Conservation (phyloP, 1,140 invertebrate species). For the Pseudobourletiella spinata region DNA sequence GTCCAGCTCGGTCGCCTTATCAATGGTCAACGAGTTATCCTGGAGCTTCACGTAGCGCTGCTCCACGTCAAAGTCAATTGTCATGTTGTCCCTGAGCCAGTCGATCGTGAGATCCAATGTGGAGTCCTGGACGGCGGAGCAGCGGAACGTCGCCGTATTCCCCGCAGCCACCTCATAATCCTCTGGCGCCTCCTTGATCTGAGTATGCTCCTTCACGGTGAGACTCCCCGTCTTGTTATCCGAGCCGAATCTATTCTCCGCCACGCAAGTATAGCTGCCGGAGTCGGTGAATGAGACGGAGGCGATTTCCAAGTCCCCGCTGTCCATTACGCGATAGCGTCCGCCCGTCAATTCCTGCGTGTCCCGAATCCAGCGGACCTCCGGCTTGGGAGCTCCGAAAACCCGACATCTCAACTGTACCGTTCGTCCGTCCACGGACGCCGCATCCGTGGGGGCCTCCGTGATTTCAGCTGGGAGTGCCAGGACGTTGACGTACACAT, state of each 20-base stretch:
- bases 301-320: slow-evolving; percentile 76
- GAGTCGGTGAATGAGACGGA: slow-evolving; percentile 73
- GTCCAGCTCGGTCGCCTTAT: slow-evolving; percentile 86
- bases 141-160: slow-evolving; percentile 82
- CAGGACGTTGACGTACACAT: slow-evolving; percentile 94
- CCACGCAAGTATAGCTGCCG: slow-evolving; percentile 83
- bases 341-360: slow-evolving; percentile 66
- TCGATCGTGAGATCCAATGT: slow-evolving; percentile 68
- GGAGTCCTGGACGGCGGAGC: slow-evolving; percentile 78
- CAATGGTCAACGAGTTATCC: slow-evolving; percentile 87
- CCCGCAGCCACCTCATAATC: slow-evolving; percentile 84
- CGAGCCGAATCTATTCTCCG: slow-evolving; percentile 83
- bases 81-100: slow-evolving; percentile 75
- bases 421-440: slow-evolving; percentile 71
- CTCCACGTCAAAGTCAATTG: slow-evolving; percentile 77
- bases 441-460: slow-evolving; percentile 56
- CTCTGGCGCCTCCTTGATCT: slow-evolving; percentile 74
- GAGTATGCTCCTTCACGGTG: slow-evolving; percentile 73
- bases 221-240: slow-evolving; percentile 64
- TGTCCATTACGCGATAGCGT: slow-evolving; percentile 47
- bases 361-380: slow-evolving; percentile 85
- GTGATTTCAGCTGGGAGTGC: slow-evolving; percentile 84
- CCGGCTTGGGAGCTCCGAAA: slow-evolving; percentile 85
- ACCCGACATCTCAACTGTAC: slow-evolving; percentile 80
- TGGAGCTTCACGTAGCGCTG: slow-evolving; percentile 70